phyloP scores from a whole-genome alignment of 2,113 vertebrate genomes.

The Rissa tridactyla region DNA sequence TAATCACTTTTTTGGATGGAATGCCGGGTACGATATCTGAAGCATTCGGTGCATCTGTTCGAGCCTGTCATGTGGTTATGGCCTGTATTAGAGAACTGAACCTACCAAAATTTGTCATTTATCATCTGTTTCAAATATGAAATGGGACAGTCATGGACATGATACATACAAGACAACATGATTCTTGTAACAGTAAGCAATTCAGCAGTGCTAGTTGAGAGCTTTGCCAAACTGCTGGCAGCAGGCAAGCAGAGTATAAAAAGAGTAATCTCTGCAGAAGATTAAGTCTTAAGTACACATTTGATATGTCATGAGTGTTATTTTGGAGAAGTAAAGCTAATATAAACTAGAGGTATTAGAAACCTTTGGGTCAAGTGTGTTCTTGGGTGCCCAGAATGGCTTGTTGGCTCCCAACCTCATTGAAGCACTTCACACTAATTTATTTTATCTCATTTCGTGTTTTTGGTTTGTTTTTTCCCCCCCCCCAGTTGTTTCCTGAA shows the following conservation, averaged over 20 bases:
- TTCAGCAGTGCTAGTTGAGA: background rate
- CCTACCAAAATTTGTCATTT: background rate
- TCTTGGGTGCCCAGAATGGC: background rate
- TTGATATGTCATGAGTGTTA: background rate
- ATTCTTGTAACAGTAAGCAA: background rate
- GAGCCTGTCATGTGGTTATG: background rate
- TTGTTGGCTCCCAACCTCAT: background rate
- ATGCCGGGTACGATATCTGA: background rate
- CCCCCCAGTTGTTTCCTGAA: background rate
- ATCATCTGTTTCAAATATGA: background rate
- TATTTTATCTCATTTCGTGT: background rate
- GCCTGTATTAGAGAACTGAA: background rate
- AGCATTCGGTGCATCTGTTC: background rate
- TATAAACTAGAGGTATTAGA: background rate
- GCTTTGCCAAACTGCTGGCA: background rate
- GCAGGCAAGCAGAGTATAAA: background rate
- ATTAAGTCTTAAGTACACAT: background rate
- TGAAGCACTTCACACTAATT: background rate
- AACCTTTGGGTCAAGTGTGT: background rate
- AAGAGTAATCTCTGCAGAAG: background rate
- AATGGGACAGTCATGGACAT: no score
- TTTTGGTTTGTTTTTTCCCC: background rate
- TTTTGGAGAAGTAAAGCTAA: background rate
- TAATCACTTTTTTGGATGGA: background rate
- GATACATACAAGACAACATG: background rate